phyloP scores from a whole-genome alignment of 2,797 vertebrate genomes.

The Oreochromis mossambicus region DNA sequence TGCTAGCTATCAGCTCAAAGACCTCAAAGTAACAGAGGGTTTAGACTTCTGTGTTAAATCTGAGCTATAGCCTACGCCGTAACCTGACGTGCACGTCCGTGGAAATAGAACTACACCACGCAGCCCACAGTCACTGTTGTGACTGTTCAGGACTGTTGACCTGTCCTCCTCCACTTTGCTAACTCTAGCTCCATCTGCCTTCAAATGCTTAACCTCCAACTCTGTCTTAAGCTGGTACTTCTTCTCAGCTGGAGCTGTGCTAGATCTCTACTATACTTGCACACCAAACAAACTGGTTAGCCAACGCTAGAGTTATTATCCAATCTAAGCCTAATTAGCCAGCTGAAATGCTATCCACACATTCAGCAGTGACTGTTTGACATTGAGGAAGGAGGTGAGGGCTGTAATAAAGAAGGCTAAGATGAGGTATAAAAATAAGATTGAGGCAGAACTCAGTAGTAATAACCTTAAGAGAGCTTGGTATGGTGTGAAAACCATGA shows the following conservation, averaged over 20 bases:
- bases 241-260: background rate
- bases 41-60: background rate
- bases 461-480: background rate
- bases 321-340: background rate
- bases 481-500: background rate
- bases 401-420: too few species aligned
- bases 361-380: background rate
- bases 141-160: background rate
- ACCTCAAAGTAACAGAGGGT: background rate
- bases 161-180: background rate
- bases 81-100: background rate
- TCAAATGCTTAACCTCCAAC: background rate
- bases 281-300: background rate
- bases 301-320: background rate
- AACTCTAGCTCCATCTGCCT: background rate
- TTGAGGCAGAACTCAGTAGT: background rate
- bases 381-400: too few species aligned
- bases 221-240: background rate
- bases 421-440: too few species aligned
- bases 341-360: background rate
- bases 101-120: background rate
- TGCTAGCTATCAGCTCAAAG: background rate
- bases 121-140: background rate
- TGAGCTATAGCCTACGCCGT: background rate
- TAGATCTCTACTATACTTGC: background rate